Percentiles rank a stretch among this genome's conserved stretches.
phyloP scores from a whole-genome alignment of 2,888 invertebrate species.

The Amphipyra tragopoginis region DNA sequence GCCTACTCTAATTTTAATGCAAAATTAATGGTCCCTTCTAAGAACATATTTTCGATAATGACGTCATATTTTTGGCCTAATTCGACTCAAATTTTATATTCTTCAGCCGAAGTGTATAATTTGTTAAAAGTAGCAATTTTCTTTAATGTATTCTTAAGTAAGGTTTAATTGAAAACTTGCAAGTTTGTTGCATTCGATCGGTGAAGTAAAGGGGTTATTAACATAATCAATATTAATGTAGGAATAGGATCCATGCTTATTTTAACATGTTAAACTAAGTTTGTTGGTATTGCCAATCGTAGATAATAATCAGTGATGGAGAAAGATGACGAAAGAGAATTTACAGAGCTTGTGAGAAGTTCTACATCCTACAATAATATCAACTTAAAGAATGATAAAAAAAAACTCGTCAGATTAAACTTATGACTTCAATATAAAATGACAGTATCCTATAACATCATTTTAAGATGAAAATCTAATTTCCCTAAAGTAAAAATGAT shows the following conservation, averaged over 20 bases:
- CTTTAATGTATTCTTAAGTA: constrained; percentile 54
- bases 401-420: too few relatives aligned
- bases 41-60: constrained; percentile 28
- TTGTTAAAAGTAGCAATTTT: constrained; percentile 25
- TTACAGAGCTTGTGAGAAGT: too few relatives aligned
- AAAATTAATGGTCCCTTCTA: constrained; percentile 44
- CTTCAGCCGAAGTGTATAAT: constrained; percentile 33
- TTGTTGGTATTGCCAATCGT: too few relatives aligned
- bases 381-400: too few relatives aligned
- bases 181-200: constrained; percentile 11
- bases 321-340: too few relatives aligned
- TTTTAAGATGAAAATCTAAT: too few relatives aligned
- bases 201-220: constrained; percentile 28
- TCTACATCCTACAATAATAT: too few relatives aligned
- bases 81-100: constrained; percentile 23
- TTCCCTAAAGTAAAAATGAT: too few relatives aligned
- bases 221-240: constrained; percentile 23
- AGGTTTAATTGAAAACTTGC: constrained; percentile 38
- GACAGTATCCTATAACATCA: too few relatives aligned
- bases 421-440: too few relatives aligned
- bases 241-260: constrained; percentile 7
- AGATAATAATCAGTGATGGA: too few relatives aligned
- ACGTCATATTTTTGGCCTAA: constrained; percentile 18
- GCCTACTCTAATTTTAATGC: constrained; percentile 32
- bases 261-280: too few relatives aligned